These are phyloP conservation scores for Tragelaphus imberbis DNA, from an alignment of 2,113 vertebrate species.

Conservation along the genomic window DNA sequence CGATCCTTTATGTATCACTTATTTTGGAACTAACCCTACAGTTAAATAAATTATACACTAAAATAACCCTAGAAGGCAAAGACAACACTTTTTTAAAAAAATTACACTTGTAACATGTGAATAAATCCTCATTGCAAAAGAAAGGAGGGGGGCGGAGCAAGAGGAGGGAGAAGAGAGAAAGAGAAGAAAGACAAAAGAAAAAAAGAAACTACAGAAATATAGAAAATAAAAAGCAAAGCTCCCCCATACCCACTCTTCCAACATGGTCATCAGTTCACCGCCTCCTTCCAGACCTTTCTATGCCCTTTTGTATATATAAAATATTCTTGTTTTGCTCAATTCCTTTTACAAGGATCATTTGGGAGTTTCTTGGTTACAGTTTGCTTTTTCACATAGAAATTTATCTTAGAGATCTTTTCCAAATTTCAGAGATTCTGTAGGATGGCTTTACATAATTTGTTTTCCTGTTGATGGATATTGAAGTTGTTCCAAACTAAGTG, in stretches of 20 bases:
- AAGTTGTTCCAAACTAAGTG: neutral
- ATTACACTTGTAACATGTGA: neutral
- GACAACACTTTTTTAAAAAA: neutral
- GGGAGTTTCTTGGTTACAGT: neutral
- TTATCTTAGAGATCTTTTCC: neutral
- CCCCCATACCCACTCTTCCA: neutral
- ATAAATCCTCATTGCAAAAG: neutral
- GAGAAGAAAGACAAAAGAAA: neutral
- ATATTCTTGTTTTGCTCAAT: neutral
- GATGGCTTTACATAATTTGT: neutral
- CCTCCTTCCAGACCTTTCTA: neutral
- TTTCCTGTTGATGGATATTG: neutral
- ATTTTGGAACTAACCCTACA: neutral
- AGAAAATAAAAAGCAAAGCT: neutral
- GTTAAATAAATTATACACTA: neutral
- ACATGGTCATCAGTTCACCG: too few species aligned
- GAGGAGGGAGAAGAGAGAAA: neutral
- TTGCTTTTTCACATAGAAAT: neutral
- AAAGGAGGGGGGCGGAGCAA: fast-evolving
- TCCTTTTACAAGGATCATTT: neutral
- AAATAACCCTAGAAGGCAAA: neutral
- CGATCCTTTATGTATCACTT: neutral
- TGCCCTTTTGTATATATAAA: neutral
- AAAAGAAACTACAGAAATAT: neutral
- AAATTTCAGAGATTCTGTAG: neutral